These are phyloP conservation scores for Agrochola lychnidis DNA, from an alignment of 2,888 invertebrate genomes.

Conservation along the genomic window DNA sequence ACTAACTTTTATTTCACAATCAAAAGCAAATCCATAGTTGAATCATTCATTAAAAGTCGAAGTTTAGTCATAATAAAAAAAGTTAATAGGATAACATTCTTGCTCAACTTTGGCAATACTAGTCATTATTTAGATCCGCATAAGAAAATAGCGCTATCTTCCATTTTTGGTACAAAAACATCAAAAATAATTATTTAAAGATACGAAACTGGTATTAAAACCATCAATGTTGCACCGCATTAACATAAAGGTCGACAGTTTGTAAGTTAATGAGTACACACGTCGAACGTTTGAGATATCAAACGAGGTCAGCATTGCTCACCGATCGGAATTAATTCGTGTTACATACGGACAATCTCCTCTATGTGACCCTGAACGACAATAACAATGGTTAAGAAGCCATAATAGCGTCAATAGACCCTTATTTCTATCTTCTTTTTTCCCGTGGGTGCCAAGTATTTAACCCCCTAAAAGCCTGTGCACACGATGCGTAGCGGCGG, in stretches of 20 bases:
- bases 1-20: slow-evolving; percentile 6
- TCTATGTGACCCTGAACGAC: slow-evolving; percentile 29
- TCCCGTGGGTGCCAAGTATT: too few species aligned
- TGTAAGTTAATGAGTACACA: slow-evolving; percentile 69
- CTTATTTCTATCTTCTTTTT: not conserved
- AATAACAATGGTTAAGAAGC: slow-evolving; percentile 23
- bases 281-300: slow-evolving; percentile 64
- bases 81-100: not conserved
- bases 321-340: slow-evolving; percentile 64
- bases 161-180: slow-evolving; percentile 15
- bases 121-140: slow-evolving; percentile 3
- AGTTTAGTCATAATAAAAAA: not conserved
- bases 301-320: slow-evolving; percentile 67
- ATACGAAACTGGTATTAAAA: slow-evolving; percentile 49
- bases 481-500: too few species aligned
- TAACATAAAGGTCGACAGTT: slow-evolving; percentile 69
- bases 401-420: slow-evolving; percentile 2
- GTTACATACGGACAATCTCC: slow-evolving; percentile 52
- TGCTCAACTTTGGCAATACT: slow-evolving; percentile 8
- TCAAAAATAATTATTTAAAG: slow-evolving; percentile 22
- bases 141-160: not conserved
- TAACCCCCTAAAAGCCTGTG: not conserved
- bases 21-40: not conserved
- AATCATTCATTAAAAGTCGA: not conserved
- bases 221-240: slow-evolving; percentile 64